Evolutionary conservation across 2,888 invertebrate species (phyloP), one percentile per base, ranked within the genome.

Genomic region (Margaritifera margaritifera): DNA sequence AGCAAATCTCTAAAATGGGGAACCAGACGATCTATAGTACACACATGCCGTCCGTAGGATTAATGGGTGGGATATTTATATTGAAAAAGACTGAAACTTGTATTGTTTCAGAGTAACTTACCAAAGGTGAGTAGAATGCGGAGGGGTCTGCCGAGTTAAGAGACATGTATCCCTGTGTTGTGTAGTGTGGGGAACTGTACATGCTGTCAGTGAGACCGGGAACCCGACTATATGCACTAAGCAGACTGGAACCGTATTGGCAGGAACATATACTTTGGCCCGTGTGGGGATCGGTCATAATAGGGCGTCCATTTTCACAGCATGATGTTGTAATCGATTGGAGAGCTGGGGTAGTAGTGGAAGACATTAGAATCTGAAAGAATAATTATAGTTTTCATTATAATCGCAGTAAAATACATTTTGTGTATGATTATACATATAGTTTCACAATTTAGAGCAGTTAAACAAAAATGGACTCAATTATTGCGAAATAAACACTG

Each of bases 91-190:
- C 11, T 42, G 20, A 24, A 22, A 19, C 20, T 22, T 11, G 56
- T 24, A 27, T 6, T n/a, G 8, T 55, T n/a, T 42, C 20, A 27
- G 4, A 8, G 53, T 18, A 51, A 86, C 96, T 94, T 93, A 97
- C 97, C 94, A 97, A 91, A 81, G 97, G 96, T 74, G 96, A 95
- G 91, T 97, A 97, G 92, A 97, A 97, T 68, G 97, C 96, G 64
- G 97, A 96, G 88, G 96, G 96, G 60, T 90, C 90, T 90, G 88
- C 76, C 6, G 87, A 85, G 57, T 79, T 78, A 59, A 79, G 71
- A 60, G 89, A 87, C 74, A 90, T 82, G 72, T 90, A 90, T 24
- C 88, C 86, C 75, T 88, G 88, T 42, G 88, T 84, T 22, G 88
- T 84, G 66, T 84, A 84, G 42, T 84, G 82, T 27, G 83, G 76